Evolutionary conservation across 2,797 vertebrate genomes (phyloP), one percentile per base, ranked within the genome.

Genomic region (Craterocephalus amniculus): DNA sequence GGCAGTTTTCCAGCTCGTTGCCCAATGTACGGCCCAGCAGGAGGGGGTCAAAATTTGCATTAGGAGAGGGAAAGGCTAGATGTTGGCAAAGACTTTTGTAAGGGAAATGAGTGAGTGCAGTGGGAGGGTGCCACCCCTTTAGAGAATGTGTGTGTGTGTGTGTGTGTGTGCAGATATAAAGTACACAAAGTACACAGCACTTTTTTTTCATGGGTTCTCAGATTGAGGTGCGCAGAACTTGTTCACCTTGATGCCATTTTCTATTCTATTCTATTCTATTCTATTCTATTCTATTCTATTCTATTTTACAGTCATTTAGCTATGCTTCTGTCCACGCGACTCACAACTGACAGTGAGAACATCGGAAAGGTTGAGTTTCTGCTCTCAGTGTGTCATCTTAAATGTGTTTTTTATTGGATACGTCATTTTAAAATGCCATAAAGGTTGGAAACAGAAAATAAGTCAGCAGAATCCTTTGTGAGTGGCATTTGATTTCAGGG

Each of bases 41-140:
- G 83, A 83, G 69, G 70, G 64, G 84, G 80, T 84, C 75, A 73
- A 58, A 80, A 58, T 72, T 80, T 83, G 73, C 76, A 76, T 32
- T 38, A 36, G 59, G 36, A 65, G 16, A 63, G 71, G 51, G 61
- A 54, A 67, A 73, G 67, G 52, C 70, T 74, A 63, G 70, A 76
- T 77, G 51, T 51, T 90, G 84, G 81, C 70, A 78, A 26, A 45
- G 57, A 52, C 49, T 49, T 61, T 26, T 59, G 58, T 49, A 65
- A 62, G 38, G 70, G 72, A 79, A 88, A 62, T 63, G 67, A 83
- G 72, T 63, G 67, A 83, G 72, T 29, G 35, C 54, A 63, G 32
- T 64, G 78, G 80, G 61, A 76, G 66, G 72, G 27, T 60, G 80
- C 76, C 80, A 87, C 38, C 45, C 8, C 71, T 83, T 79, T 26